Percentiles rank a stretch among this genome's conserved stretches.
Conservation (phyloP, 2,888 invertebrate species). For the Anoncus sp. region DNA sequence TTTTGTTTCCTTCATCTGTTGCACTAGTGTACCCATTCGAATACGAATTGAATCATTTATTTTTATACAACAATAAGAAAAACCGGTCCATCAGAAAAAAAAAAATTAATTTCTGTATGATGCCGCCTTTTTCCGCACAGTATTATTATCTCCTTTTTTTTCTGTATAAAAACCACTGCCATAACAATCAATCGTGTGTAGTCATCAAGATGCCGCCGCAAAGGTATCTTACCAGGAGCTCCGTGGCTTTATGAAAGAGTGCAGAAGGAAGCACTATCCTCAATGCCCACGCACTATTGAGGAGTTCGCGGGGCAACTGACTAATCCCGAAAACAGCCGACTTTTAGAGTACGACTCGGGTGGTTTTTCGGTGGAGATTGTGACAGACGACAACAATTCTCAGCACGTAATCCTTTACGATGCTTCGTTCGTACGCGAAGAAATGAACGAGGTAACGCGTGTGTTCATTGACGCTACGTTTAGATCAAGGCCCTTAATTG, state of each 20-base stretch:
- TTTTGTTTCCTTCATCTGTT: too few species aligned
- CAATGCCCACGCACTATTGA: neutral
- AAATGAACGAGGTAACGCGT: constrained; percentile 4
- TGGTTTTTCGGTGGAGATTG: neutral
- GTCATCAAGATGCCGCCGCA: constrained; percentile 36
- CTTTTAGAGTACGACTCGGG: constrained; percentile 22
- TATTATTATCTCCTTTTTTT: too few species aligned
- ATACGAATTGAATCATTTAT: too few species aligned
- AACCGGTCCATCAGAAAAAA: too few species aligned
- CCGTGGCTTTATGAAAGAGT: constrained; percentile 26
- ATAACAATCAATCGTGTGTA: too few species aligned
- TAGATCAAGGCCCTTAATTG: constrained; percentile 16
- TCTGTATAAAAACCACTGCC: too few species aligned
- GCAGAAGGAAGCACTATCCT: constrained; percentile 9
- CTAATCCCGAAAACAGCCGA: neutral
- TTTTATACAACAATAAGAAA: too few species aligned
- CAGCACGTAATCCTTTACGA: constrained; percentile 23
- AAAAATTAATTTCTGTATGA: too few species aligned
- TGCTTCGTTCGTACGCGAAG: neutral
- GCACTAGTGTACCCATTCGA: too few species aligned
- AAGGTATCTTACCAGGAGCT: neutral
- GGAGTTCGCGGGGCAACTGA: constrained; percentile 23
- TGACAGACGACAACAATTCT: constrained; percentile 8
- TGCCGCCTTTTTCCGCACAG: too few species aligned
- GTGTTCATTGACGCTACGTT: constrained; percentile 24